A percentile compares a stretch with the other conserved stretches of the same genome.
Evolutionary conservation across 1,140 invertebrate species (phyloP).

Genomic region (Drosophila oshimai): DNA sequence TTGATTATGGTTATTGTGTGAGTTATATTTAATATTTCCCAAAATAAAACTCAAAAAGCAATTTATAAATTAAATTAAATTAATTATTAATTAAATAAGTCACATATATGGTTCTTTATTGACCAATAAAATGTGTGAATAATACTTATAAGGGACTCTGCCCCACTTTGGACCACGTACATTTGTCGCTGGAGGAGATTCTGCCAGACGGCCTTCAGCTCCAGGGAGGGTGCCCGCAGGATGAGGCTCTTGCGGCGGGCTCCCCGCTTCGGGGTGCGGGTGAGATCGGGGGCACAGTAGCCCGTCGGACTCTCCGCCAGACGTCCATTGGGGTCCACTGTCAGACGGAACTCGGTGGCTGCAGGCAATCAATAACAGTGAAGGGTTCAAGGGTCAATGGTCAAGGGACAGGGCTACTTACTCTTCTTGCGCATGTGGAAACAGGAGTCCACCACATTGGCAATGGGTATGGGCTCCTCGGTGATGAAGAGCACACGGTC

Average conservation of each 20-base stretch:
- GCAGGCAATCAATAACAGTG: neutral
- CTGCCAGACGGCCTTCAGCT: slow-evolving; percentile 94
- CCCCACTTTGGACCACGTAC: slow-evolving; percentile 87
- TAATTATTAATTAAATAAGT: too few relatives aligned
- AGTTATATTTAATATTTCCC: too few relatives aligned
- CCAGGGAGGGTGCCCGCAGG: slow-evolving; percentile 89
- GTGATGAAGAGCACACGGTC: slow-evolving; percentile 93
- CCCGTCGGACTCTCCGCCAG: slow-evolving; percentile 86
- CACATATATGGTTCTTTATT: too few relatives aligned
- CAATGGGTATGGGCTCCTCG: slow-evolving; percentile 91
- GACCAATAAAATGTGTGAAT: too few relatives aligned
- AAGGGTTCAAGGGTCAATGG: neutral
- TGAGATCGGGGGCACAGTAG: slow-evolving; percentile 86
- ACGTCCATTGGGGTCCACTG: slow-evolving; percentile 85
- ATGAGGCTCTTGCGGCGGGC: slow-evolving; percentile 87
- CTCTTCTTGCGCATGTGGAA: slow-evolving; percentile 93
- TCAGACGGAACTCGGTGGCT: slow-evolving; percentile 89
- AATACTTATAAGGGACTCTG: too few relatives aligned
- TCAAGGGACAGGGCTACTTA: slow-evolving; percentile 60
- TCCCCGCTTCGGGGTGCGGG: slow-evolving; percentile 85
- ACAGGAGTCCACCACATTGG: slow-evolving; percentile 90
- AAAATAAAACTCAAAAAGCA: too few relatives aligned
- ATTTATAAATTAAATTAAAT: too few relatives aligned
- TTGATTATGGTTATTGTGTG: too few relatives aligned
- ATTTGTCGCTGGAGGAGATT: slow-evolving; percentile 93